These are phyloP conservation scores for Ethmia dodecea DNA, from an alignment of 2,888 invertebrate genomes.

Conservation along the genomic window DNA sequence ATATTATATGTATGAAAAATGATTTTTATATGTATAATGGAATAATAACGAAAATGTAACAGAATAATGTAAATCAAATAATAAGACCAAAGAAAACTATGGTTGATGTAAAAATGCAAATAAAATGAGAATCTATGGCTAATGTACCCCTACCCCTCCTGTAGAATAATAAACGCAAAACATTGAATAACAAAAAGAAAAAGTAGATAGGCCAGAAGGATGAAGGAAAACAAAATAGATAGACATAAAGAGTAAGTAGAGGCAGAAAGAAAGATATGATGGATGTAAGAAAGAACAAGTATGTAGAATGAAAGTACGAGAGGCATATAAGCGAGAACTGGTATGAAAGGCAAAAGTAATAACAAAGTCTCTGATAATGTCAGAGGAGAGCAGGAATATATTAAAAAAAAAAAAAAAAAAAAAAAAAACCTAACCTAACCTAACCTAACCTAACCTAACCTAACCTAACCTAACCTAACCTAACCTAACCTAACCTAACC, in stretches of 20 bases:
- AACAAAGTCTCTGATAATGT: too few species aligned
- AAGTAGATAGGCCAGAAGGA: too few species aligned
- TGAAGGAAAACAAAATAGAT: neutral
- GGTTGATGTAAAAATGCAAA: too few species aligned
- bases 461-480: neutral
- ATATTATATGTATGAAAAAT: too few species aligned
- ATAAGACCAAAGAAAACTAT: too few species aligned
- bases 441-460: neutral
- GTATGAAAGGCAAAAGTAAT: neutral
- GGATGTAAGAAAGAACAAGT: neutral
- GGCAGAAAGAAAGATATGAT: neutral
- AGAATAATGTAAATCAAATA: too few species aligned
- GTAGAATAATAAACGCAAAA: too few species aligned
- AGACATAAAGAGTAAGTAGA: neutral
- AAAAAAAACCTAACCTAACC: neutral
- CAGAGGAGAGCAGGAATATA: neutral
- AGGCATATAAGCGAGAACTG: neutral
- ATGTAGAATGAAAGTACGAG: neutral
- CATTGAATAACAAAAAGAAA: too few species aligned
- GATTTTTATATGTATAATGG: too few species aligned
- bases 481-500: neutral
- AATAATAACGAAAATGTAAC: too few species aligned
- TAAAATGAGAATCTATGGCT: too few species aligned
- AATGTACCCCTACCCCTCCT: too few species aligned
- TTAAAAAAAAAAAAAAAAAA: neutral